A percentile compares a stretch with the other conserved stretches of the same genome.
Evolutionary conservation across 2,797 vertebrate genomes (phyloP).

Genomic region (Pygocentrus nattereri): DNA sequence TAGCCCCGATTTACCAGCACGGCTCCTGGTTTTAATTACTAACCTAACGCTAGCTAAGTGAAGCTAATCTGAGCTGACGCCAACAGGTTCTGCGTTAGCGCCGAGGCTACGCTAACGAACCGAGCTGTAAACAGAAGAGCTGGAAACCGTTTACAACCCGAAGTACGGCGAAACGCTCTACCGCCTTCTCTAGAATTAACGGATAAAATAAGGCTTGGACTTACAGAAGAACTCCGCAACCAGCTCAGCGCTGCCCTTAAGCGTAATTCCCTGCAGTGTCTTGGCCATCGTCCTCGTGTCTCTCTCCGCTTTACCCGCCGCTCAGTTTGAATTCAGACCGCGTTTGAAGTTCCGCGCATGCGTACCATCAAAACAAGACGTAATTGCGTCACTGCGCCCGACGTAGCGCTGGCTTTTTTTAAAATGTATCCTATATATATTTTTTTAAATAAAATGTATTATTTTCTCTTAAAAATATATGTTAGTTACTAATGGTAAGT

Average conservation of each 20-base stretch:
- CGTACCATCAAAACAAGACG: conserved; percentile 34
- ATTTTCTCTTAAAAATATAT: no score
- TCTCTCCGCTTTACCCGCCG: conserved; percentile 67
- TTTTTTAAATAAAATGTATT: neutral
- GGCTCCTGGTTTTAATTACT: no score
- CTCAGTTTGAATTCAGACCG: conserved; percentile 72
- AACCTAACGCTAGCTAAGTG: no score
- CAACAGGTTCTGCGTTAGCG: no score
- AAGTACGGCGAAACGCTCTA: neutral
- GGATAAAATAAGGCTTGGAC: conserved; percentile 51
- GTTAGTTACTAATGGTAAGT: no score
- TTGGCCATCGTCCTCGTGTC: conserved; percentile 72
- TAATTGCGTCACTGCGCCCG: conserved; percentile 50
- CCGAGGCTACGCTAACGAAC: no score
- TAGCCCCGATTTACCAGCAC: no score
- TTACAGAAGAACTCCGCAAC: conserved; percentile 96
- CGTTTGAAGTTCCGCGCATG: conserved; percentile 51
- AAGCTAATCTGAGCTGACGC: no score
- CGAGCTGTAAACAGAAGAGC: no score
- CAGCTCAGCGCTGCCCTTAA: conserved; percentile 90
- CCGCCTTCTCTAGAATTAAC: neutral
- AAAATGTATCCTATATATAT: no score
- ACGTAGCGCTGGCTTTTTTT: neutral
- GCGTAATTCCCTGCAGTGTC: conserved; percentile 86
- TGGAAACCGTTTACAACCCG: no score